phyloP scores from a whole-genome alignment of 2,797 vertebrate genomes.

The Anguilla anguilla region DNA sequence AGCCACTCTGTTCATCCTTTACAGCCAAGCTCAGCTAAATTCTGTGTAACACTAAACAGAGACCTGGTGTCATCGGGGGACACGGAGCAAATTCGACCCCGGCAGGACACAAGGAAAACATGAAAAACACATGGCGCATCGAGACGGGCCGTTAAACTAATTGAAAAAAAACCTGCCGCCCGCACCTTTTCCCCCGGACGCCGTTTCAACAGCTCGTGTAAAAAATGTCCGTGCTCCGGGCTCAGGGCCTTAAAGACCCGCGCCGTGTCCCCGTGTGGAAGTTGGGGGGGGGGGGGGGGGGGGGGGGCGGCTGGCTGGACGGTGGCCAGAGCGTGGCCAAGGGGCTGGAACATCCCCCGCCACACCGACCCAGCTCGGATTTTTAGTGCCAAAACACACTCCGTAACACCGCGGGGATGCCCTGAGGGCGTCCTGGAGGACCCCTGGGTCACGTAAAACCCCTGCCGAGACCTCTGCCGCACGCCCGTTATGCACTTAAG shows the following conservation, averaged over 20 bases:
- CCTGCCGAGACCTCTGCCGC: background rate
- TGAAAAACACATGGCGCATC: conserved; percentile 10
- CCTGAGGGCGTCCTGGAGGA: background rate
- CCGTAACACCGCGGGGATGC: background rate
- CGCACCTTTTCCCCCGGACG: background rate
- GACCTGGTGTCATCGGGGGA: background rate
- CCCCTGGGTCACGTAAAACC: background rate
- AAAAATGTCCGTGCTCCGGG: background rate
- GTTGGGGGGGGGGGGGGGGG: too few relatives aligned
- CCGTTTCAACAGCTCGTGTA: background rate
- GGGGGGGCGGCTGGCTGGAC: background rate
- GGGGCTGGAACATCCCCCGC: background rate
- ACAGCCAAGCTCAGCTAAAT: conserved; percentile 10
- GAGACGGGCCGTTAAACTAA: conserved; percentile 4
- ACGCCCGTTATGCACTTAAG: background rate
- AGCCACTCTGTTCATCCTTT: background rate
- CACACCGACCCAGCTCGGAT: background rate
- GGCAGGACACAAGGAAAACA: background rate
- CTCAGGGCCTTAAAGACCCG: background rate
- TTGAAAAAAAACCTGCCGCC: background rate
- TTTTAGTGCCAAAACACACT: background rate
- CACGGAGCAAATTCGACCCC: background rate
- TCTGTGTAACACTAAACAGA: background rate
- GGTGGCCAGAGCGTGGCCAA: background rate
- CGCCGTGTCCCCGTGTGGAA: background rate